phyloP scores from a whole-genome alignment of 2,113 vertebrate species.

The Tachuris rubrigastra region DNA sequence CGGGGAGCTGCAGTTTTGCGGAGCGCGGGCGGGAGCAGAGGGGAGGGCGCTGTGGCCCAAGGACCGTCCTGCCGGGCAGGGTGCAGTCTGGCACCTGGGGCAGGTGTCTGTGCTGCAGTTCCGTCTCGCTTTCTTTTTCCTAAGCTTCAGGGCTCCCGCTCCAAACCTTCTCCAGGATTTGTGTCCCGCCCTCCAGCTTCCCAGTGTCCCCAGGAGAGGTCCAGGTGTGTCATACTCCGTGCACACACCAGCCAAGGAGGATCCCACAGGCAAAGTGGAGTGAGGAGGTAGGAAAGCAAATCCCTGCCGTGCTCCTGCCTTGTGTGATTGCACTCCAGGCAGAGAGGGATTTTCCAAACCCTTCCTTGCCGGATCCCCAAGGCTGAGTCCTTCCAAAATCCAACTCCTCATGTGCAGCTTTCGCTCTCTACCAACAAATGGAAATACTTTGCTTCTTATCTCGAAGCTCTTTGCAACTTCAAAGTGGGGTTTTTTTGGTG shows the following conservation, averaged over 20 bases:
- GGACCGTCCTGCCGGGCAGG: too few species aligned
- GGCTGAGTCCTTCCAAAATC: not conserved
- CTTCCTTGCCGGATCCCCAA: not conserved
- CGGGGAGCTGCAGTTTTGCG: not conserved
- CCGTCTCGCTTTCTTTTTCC: not conserved
- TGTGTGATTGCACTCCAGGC: not conserved
- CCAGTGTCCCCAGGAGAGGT: not conserved
- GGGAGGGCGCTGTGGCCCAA: not conserved
- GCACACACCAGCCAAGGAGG: not conserved
- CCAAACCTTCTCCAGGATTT: not conserved
- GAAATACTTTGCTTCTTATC: not conserved
- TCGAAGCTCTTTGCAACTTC: not conserved
- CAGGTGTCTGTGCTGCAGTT: not conserved
- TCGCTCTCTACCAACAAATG: accelerated
- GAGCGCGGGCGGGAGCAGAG: not conserved
- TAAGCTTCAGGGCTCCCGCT: not conserved
- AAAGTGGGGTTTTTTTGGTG: not conserved
- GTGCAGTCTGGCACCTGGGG: too few species aligned
- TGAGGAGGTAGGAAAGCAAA: not conserved
- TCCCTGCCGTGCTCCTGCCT: not conserved
- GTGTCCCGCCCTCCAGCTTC: not conserved
- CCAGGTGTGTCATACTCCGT: not conserved
- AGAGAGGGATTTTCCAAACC: not conserved
- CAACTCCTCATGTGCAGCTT: not conserved
- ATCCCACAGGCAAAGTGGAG: not conserved